These are phyloP conservation scores for Diabrotica undecimpunctata DNA, from an alignment of 1,140 invertebrate species.

Conservation along the genomic window DNA sequence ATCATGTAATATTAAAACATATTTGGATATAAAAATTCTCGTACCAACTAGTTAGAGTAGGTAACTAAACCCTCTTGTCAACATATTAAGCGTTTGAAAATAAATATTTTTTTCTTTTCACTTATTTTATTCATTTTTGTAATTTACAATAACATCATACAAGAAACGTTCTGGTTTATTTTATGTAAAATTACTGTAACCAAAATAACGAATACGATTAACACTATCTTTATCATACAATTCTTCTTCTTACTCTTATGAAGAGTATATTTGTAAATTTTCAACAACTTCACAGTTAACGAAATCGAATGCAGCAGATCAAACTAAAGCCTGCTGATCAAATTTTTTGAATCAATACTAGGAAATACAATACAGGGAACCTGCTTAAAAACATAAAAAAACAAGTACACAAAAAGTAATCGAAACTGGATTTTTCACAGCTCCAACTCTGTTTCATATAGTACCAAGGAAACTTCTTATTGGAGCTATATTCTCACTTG, in stretches of 20 bases:
- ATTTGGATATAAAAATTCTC: conserved; percentile 20
- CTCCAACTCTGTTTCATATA: conserved; percentile 13
- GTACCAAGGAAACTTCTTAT: conserved; percentile 5
- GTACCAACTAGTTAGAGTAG: conserved; percentile 14
- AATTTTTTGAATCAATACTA: conserved; percentile 6
- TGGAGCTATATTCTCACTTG: conserved; percentile 6
- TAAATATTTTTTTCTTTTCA: conserved; percentile 21
- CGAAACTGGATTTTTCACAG: neutral
- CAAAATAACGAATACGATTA: conserved; percentile 18
- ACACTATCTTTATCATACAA: conserved; percentile 20
- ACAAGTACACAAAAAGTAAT: conserved; percentile 11
- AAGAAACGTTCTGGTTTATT: conserved; percentile 14
- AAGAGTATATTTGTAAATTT: conserved; percentile 25
- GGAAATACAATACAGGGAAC: conserved; percentile 5
- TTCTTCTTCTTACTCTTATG: conserved; percentile 23
- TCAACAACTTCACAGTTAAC: conserved; percentile 24
- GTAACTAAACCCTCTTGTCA: conserved; percentile 16
- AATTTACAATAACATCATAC: conserved; percentile 24
- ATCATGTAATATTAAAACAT: conserved; percentile 22
- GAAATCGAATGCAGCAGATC: conserved; percentile 10
- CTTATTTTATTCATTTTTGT: conserved; percentile 20
- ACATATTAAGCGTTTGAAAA: conserved; percentile 18
- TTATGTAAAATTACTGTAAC: conserved; percentile 20
- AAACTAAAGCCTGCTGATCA: neutral
- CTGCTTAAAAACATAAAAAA: conserved; percentile 13